These are phyloP conservation scores for Sylvietta virens DNA, from an alignment of 2,113 vertebrate species.

Conservation along the genomic window DNA sequence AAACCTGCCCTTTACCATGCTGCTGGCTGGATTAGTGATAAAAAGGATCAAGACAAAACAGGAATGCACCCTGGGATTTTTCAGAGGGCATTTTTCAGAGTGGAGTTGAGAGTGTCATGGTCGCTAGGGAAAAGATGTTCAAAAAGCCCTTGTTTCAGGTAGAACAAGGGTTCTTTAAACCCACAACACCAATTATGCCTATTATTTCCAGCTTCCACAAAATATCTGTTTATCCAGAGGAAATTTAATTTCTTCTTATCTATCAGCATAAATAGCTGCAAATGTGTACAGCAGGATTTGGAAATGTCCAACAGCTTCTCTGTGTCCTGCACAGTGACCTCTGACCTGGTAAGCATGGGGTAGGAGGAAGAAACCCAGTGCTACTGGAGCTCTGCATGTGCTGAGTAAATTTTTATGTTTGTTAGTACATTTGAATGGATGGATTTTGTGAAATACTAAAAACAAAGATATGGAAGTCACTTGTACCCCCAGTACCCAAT, in stretches of 20 bases:
- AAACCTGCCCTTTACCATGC: neutral
- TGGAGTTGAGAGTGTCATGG: neutral
- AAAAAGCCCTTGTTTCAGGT: neutral
- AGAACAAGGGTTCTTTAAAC: neutral
- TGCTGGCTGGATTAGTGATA: neutral
- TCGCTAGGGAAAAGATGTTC: neutral
- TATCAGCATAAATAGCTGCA: neutral
- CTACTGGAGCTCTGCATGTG: neutral
- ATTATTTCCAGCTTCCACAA: neutral
- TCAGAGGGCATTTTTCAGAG: neutral
- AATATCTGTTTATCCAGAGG: neutral
- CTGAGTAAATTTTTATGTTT: neutral
- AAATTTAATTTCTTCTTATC: neutral
- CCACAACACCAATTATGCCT: neutral
- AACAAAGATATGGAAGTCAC: neutral
- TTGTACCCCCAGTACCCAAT: neutral
- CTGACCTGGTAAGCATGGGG: neutral
- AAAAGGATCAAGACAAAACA: neutral
- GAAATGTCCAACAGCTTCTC: neutral
- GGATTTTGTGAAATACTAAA: neutral
- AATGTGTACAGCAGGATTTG: neutral
- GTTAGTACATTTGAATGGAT: neutral
- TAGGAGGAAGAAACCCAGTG: neutral
- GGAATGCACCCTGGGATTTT: neutral
- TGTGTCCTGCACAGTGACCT: neutral